Conservation (phyloP, 2,113 vertebrate genomes). For the Gallinago jamesoni region DNA sequence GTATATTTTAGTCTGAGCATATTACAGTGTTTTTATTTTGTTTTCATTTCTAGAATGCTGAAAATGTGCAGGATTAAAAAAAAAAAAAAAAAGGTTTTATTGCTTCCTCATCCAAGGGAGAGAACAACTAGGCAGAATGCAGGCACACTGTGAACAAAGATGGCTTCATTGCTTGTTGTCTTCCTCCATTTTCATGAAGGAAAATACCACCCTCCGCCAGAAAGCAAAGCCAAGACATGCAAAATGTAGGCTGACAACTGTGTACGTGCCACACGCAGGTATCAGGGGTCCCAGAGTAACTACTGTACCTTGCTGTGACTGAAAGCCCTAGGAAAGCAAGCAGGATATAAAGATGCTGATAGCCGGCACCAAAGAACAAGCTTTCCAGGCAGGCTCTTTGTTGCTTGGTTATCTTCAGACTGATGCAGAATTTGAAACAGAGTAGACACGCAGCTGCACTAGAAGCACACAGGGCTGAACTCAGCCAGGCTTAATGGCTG, state of each 20-base stretch:
- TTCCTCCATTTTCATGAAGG: background rate
- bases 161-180: background rate
- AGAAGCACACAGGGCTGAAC: background rate
- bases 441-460: background rate
- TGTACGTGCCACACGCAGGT: background rate
- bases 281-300: background rate
- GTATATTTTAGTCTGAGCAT: background rate
- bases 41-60: background rate
- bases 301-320: background rate
- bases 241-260: background rate
- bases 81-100: background rate
- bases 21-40: background rate
- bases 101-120: background rate
- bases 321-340: background rate
- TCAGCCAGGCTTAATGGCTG: background rate
- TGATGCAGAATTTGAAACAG: background rate
- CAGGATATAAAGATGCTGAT: background rate
- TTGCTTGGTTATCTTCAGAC: background rate
- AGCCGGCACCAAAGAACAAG: fast-evolving
- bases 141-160: background rate
- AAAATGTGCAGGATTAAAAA: background rate
- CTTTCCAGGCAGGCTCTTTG: background rate
- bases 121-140: background rate
- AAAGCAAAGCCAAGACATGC: background rate
- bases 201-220: background rate